Percentiles rank a stretch among this genome's conserved stretches.
Conservation (phyloP, 2,888 invertebrate species). For the Cabera pusaria region DNA sequence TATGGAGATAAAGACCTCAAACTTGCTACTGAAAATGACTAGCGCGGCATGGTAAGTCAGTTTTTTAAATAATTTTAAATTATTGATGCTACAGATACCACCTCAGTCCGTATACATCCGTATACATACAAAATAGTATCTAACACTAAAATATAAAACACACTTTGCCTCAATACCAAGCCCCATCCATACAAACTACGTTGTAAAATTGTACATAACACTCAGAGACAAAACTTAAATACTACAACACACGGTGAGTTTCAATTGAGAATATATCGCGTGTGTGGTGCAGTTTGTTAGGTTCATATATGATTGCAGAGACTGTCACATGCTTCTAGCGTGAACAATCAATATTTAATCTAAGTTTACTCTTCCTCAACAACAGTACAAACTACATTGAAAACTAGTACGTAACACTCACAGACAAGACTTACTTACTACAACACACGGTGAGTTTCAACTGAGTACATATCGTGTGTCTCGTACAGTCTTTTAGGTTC, state of each 20-base stretch:
- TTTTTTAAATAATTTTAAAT: too few relatives aligned
- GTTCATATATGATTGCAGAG: slow-evolving; percentile 58
- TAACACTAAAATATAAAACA: too few relatives aligned
- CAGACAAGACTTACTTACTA: slow-evolving; percentile 71
- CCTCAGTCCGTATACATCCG: too few relatives aligned
- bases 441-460: slow-evolving; percentile 69
- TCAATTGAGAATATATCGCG: slow-evolving; percentile 60
- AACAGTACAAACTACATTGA: slow-evolving; percentile 13
- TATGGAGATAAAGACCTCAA: too few relatives aligned
- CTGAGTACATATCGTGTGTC: slow-evolving; percentile 58
- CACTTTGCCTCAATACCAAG: too few relatives aligned
- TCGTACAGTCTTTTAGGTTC: slow-evolving; percentile 61
- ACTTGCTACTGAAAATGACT: too few relatives aligned
- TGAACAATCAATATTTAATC: too few relatives aligned
- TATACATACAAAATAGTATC: too few relatives aligned
- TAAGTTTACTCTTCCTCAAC: too few relatives aligned
- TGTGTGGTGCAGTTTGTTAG: slow-evolving; percentile 62
- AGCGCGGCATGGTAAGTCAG: too few relatives aligned
- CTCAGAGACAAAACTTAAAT: slow-evolving; percentile 64
- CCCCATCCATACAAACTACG: too few relatives aligned
- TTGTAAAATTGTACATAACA: slow-evolving; percentile 35
- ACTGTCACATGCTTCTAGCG: slow-evolving; percentile 62
- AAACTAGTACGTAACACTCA: slow-evolving; percentile 42
- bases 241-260: slow-evolving; percentile 74
- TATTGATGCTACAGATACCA: too few relatives aligned